Evolutionary conservation across 1,140 invertebrate genomes (phyloP), one percentile per base, ranked within the genome.

Genomic region (Drosophila pruinosa): DNA sequence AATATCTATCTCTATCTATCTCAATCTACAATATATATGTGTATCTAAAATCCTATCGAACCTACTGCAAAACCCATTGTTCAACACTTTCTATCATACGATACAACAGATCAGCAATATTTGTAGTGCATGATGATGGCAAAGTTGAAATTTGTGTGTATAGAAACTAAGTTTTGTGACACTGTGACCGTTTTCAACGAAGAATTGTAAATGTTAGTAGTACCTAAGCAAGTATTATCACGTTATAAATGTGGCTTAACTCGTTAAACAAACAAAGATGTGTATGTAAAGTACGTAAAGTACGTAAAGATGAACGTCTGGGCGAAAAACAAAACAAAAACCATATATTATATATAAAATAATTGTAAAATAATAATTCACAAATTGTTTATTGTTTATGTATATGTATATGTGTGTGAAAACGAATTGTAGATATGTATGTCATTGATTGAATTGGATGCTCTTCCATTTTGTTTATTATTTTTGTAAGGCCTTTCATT

Each of bases 181-280:
- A 52, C 45, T 34, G 64, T 63, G 47, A 34, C 26, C 47, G 47
- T 50, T 50, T 63, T 50, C 59, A 52, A 57, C 28, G 41, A 68
- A 24, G 47, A 52, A 68, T 52, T 69, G 59, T 70, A 64, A 70
- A 70, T 70, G 67, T 70, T 70, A 64, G 50, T 64, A 63, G 59
- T 64, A 64, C 22, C 10, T 63, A 54, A 64, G 67, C 67, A 64
- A 70, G 67, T 64, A 70, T 70, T 56, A 64, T 70, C 67, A 70
- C 59, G 67, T 70, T 70, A 56, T 70, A 70, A 70, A 70, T 70
- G 67, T 70, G 67, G 59, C 50, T 54, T 48, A 48, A 56, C 14
- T 48, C 41, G 58, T 70, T 56, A 28, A 70, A 47, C 39, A 53
- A 52, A 48, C 41, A 48, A 48, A 24, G n/a, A n/a, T 22, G 7